Evolutionary conservation across 2,888 invertebrate species (phyloP), one percentile per base, ranked within the genome.

Genomic region (Quadroppia sp.): DNA sequence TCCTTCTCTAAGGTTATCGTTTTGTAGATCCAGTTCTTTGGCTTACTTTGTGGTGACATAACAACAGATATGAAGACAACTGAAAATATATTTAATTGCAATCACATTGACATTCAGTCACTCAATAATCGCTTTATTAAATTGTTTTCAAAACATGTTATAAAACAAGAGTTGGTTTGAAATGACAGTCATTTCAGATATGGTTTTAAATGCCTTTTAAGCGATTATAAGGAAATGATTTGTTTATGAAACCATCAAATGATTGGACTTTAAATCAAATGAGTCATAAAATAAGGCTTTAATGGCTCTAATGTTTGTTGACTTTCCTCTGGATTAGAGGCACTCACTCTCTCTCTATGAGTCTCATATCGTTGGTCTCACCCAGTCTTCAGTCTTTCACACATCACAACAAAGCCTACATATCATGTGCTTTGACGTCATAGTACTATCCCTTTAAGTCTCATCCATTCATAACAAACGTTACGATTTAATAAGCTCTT

Each of bases 1-100:
- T 87, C 85, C 80, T 89, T 88, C 74, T 87, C 84, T 77, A 90
- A 82, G 78, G 88, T 86, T 72, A 90, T 86, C 13, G 67, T 67
- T 23, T 73, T 13, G 32, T 67, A 67, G 13, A 32, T 30, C 3
- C 32, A 28, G 32, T 61, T 36, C 32, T 32, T 28, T 2, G 17
- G 30, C 28, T 36, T 2, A 36, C 36, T 67, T 40, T 67, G 59
- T 9, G 59, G 59, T 28, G 32, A 59, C 59, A 59, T 59, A 25
- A 9, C 13, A 11, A 13, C 13, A 23, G 7, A 1, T 0, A 53
- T 25, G 23, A 53, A 23, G 20, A 25, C 20, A 3, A 7, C 4
- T 36, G 4, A 36, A 36, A 36, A 7, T 4, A 36, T 9, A 36
- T 36, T 4, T 7, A 36, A 36, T 36, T 4, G 36, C 36, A 36